Base-by-base conservation (phyloP, 2,113 vertebrate species). In the Neolamprologus modestus region DNA sequence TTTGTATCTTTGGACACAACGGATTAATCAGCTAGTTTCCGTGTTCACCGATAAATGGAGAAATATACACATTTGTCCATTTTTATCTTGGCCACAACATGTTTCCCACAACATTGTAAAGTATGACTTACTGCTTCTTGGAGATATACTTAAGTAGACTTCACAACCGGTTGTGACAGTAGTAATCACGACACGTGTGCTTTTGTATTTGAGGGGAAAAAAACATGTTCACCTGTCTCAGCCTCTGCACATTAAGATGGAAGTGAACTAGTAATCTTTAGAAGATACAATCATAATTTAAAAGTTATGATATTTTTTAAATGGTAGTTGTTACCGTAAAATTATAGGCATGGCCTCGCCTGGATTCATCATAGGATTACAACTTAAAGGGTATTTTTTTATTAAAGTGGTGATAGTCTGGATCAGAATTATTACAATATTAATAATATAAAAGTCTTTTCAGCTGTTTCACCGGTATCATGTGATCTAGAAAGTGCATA, bases 201-300 rank as follows among this genome's bases (percentile, higher is more conserved):
- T 16, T 26, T 45, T 73, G 21, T 26, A 10, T 26, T 45, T 42
- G 66, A 5, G 26, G 55, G 13, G 0, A 0, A 4, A 10, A 24
- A 73, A 73, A 45, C 11, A 26, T 45, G 6, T 45, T 26, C 40
- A 37, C 40, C 21, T 12, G 42, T 76, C 33, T 68, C 24, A 76
- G 9, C 71, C 24, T 76, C 24, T 76, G 42, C 9, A 47, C 42
- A 12, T 47, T 28, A 76, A 12, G 42, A 50, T 76, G 24, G 9
- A 28, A 31, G 24, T 50, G 71, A 76, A 28, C 24, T 17, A 76
- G 68, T 28, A 17, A 47, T 76, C 28, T 73, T 45, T 73, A 45
- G 68, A 73, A 73, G 21, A 45, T 26, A 73, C 3, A 73, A 66
- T 66, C 61, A 37, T n/a, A 37, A 66, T 21, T 37, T 37, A 21